Percentiles rank a stretch among this genome's conserved stretches.
phyloP scores from a whole-genome alignment of 1,140 invertebrate species.

The Pissodes strobi region DNA sequence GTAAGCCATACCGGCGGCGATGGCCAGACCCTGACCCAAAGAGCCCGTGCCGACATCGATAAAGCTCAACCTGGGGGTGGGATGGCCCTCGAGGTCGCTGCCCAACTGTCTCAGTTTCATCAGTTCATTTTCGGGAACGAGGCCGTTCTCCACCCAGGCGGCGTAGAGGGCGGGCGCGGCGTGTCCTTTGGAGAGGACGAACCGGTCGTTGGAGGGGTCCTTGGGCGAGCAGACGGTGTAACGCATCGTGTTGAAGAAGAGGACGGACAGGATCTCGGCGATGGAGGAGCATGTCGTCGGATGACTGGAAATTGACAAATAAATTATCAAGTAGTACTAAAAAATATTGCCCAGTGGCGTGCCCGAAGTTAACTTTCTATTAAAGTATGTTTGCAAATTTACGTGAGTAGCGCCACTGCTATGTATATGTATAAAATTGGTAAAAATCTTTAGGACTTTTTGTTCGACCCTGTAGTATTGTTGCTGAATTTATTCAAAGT shows the following conservation, averaged over 20 bases:
- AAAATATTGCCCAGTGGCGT: too few relatives aligned
- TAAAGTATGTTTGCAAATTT: too few relatives aligned
- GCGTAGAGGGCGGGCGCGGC: slow-evolving; percentile 98
- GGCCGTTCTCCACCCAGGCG: slow-evolving; percentile 95
- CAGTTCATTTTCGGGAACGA: slow-evolving; percentile 84
- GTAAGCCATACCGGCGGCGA: slow-evolving; percentile 97
- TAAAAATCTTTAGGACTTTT: too few relatives aligned
- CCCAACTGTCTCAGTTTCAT: slow-evolving; percentile 91
- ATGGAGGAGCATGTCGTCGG: slow-evolving; percentile 98
- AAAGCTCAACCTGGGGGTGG: slow-evolving; percentile 95
- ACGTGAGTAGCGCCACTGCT: too few relatives aligned
- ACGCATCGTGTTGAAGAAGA: slow-evolving; percentile 97
- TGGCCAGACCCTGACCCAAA: slow-evolving; percentile 95
- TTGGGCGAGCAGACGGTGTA: slow-evolving; percentile 86
- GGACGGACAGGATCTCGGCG: slow-evolving; percentile 97
- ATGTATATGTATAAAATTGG: too few relatives aligned
- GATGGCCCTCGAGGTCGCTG: slow-evolving; percentile 96
- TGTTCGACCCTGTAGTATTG: too few relatives aligned
- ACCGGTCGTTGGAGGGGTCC: slow-evolving; percentile 89
- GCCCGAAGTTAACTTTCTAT: too few relatives aligned
- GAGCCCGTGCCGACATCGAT: slow-evolving; percentile 98
- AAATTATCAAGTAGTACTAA: too few relatives aligned
- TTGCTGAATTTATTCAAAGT: too few relatives aligned
- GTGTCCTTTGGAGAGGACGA: slow-evolving; percentile 98
- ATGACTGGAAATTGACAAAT: slow-evolving; percentile 85